Evolutionary conservation across 2,888 invertebrate species (phyloP).

Genomic region (Scaptomyza polygonia): DNA sequence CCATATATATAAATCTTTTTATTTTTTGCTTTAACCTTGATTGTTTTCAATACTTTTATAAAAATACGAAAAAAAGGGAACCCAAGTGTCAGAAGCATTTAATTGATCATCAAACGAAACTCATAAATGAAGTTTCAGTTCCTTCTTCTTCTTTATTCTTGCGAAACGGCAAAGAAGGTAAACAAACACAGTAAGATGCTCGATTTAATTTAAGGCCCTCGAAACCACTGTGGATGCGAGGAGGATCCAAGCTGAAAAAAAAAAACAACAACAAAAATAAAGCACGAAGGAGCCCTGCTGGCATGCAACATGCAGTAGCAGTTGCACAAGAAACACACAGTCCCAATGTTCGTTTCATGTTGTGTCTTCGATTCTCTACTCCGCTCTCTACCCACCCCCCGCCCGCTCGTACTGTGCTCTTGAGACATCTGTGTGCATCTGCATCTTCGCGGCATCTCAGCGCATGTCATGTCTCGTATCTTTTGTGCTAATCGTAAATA

Average conservation of each 20-base stretch:
- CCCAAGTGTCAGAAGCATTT: slow-evolving; percentile 46
- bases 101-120: slow-evolving; percentile 49
- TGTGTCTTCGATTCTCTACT: not conserved
- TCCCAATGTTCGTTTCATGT: not conserved
- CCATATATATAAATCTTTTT: too few species aligned
- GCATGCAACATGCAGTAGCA: slow-evolving; percentile 59
- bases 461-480: slow-evolving; percentile 79
- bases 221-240: not conserved
- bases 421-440: too few species aligned
- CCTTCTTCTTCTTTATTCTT: slow-evolving; percentile 17
- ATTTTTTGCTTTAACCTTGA: too few species aligned
- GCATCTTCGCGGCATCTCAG: slow-evolving; percentile 65
- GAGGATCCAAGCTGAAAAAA: not conserved
- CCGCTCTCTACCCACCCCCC: not conserved
- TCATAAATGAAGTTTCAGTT: slow-evolving; percentile 34
- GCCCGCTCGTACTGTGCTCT: too few species aligned
- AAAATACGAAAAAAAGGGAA: too few species aligned
- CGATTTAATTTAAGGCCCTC: slow-evolving; percentile 3
- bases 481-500: slow-evolving; percentile 80
- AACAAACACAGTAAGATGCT: slow-evolving; percentile 41
- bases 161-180: slow-evolving; percentile 8
- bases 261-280: not conserved
- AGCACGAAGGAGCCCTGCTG: slow-evolving; percentile 23
- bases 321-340: too few species aligned
- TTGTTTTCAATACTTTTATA: too few species aligned